Conservation (phyloP, 1,140 invertebrate genomes). For the Cotesia glomerata region DNA sequence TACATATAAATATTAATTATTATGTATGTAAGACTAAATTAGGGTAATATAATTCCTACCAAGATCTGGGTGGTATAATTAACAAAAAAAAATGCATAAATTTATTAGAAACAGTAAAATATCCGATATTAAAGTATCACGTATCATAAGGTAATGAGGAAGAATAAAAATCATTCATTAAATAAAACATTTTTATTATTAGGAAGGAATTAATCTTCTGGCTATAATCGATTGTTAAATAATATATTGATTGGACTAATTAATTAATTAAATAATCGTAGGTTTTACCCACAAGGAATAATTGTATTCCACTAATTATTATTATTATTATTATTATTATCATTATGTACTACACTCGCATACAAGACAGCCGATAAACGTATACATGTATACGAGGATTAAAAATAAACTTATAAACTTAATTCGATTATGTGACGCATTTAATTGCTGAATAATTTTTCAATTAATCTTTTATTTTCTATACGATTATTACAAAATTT, state of each 20-base stretch:
- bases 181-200: conserved; percentile 31
- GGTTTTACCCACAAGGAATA: conserved; percentile 29
- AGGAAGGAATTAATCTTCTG: conserved; percentile 25
- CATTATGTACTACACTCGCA: conserved; percentile 32
- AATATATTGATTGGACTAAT: conserved; percentile 16
- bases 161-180: conserved; percentile 17
- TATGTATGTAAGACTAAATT: conserved; percentile 5
- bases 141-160: background rate
- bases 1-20: background rate
- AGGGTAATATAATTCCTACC: conserved; percentile 14
- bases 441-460: background rate
- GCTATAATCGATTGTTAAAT: conserved; percentile 29
- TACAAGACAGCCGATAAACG: conserved; percentile 25
- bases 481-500: background rate
- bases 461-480: background rate
- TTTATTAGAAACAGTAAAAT: background rate
- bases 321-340: background rate
- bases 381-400: conserved; percentile 26
- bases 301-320: conserved; percentile 13
- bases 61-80: conserved; percentile 4
- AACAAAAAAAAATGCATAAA: background rate
- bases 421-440: background rate
- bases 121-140: background rate
- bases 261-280: conserved; percentile 19
- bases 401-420: conserved; percentile 22